Percentiles rank a stretch among this genome's conserved stretches.
phyloP scores from a whole-genome alignment of 2,113 vertebrate species.

The Alces alces region DNA sequence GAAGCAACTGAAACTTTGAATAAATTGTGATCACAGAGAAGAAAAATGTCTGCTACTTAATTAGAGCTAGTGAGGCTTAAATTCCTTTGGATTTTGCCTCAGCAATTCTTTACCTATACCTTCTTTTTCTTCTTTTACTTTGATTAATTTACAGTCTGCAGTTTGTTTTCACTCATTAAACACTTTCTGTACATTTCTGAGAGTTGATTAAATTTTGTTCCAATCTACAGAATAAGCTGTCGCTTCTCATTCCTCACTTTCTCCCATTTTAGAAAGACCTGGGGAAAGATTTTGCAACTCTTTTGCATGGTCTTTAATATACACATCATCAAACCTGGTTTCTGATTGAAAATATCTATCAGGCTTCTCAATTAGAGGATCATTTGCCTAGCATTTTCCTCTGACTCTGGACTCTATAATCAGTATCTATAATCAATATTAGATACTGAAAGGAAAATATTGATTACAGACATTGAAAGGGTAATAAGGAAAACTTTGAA shows the following conservation, averaged over 20 bases:
- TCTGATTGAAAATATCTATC: background rate
- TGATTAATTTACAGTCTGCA: background rate
- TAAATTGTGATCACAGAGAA: background rate
- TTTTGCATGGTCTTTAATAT: background rate
- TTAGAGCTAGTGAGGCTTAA: background rate
- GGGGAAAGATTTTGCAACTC: background rate
- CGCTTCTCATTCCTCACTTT: background rate
- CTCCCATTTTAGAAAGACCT: background rate
- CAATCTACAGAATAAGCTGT: background rate
- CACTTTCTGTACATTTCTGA: background rate
- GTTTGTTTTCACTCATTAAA: slow-evolving; percentile 1
- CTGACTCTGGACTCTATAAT: background rate
- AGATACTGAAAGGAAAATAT: background rate
- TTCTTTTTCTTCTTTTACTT: background rate
- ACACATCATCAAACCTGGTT: background rate
- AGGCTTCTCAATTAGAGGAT: background rate
- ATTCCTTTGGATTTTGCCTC: background rate
- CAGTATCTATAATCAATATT: background rate
- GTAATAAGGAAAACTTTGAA: background rate
- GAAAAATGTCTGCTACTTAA: background rate
- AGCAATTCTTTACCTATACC: background rate
- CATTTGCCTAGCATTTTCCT: background rate
- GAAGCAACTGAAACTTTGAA: slow-evolving; percentile 2
- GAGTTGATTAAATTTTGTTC: background rate
- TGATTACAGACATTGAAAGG: slow-evolving; percentile 4